phyloP scores from a whole-genome alignment of 2,113 vertebrate species.

The Oryzias curvinotus region DNA sequence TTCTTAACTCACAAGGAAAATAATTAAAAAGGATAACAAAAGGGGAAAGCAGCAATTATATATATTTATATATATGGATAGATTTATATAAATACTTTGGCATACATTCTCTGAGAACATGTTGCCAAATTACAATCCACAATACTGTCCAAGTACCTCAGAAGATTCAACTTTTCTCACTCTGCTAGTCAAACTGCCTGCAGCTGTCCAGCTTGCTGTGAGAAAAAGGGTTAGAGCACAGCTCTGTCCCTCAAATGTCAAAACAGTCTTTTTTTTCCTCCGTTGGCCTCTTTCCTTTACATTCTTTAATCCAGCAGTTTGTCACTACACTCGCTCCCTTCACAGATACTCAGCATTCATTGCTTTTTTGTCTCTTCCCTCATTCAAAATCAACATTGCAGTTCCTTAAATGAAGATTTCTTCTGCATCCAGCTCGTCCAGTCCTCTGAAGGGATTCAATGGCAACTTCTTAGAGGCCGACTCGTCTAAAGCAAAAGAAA shows the following conservation, averaged over 20 bases:
- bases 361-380: conserved; percentile 1
- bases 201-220: conserved; percentile 53
- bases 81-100: conserved; percentile 68
- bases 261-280: conserved; percentile 32
- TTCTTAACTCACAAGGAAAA: conserved; percentile 46
- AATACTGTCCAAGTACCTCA: conserved; percentile 73
- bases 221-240: conserved; percentile 60
- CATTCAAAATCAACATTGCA: conserved; percentile 28
- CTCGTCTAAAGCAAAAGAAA: conserved; percentile 45
- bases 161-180: conserved; percentile 48
- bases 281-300: conserved; percentile 32
- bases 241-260: conserved; percentile 58
- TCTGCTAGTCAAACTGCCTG: conserved; percentile 45
- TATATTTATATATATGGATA: conserved; percentile 43
- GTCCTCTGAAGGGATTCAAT: conserved; percentile 66
- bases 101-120: conserved; percentile 58
- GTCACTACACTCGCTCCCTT: conserved; percentile 44
- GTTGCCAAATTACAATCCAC: conserved; percentile 60
- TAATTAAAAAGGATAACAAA: conserved; percentile 17
- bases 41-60: conserved; percentile 61
- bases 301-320: conserved; percentile 55
- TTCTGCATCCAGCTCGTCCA: conserved; percentile 73
- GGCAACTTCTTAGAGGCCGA: conserved; percentile 53
- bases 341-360: conserved; percentile 45
- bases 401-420: conserved; percentile 77